phyloP scores from a whole-genome alignment of 2,797 vertebrate species.

The Protonibea diacanthus region DNA sequence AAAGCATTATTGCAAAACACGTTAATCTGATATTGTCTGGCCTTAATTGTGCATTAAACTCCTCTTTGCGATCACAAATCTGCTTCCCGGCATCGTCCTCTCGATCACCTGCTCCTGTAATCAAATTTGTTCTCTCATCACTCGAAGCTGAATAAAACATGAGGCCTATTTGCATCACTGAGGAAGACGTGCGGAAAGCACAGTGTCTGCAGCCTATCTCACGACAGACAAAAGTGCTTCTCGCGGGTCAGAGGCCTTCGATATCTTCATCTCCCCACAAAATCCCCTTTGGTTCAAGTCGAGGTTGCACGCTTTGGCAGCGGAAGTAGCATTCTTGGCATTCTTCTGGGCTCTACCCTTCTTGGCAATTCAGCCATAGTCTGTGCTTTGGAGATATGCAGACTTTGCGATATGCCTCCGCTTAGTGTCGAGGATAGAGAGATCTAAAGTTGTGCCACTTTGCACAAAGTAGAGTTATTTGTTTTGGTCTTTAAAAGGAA shows the following conservation, averaged over 20 bases:
- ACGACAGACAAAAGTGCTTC: constrained; percentile 27
- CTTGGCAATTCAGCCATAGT: constrained; percentile 50
- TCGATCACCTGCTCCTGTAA: constrained; percentile 48
- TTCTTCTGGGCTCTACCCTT: constrained; percentile 26
- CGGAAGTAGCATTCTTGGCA: no score
- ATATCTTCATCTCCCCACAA: constrained; percentile 60
- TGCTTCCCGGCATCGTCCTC: constrained; percentile 7
- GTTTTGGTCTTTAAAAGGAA: constrained; percentile 34
- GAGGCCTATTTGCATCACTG: constrained; percentile 62
- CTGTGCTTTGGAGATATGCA: constrained; percentile 64
- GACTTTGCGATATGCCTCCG: constrained; percentile 37
- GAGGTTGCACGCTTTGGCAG: constrained; percentile 52
- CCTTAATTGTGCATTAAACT: constrained; percentile 41
- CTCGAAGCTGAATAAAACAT: constrained; percentile 63
- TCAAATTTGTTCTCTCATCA: constrained; percentile 51
- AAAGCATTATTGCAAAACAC: constrained; percentile 20
- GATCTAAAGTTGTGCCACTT: constrained; percentile 37
- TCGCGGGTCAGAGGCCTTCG: constrained; percentile 43
- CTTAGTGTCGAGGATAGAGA: constrained; percentile 36
- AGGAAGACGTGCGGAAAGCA: constrained; percentile 25
- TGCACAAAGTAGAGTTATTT: constrained; percentile 24
- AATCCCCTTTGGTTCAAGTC: constrained; percentile 59
- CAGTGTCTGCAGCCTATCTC: constrained; percentile 42
- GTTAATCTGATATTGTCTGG: constrained; percentile 20
- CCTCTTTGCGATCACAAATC: constrained; percentile 4